These are phyloP conservation scores for Rhincodon typus DNA, from an alignment of 2,797 vertebrate species.

Conservation along the genomic window DNA sequence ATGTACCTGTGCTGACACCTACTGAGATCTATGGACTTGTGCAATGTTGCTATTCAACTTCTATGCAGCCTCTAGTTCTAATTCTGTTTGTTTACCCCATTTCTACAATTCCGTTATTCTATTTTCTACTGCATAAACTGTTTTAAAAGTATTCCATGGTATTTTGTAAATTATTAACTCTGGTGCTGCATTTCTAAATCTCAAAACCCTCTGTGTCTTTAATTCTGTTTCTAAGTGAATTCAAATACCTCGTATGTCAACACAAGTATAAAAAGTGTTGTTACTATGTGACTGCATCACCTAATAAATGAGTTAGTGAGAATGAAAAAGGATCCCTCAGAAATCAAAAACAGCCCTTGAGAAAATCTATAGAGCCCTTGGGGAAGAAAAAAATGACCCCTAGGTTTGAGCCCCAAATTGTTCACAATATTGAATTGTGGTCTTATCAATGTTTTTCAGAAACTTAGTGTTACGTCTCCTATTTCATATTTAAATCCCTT, in stretches of 20 bases:
- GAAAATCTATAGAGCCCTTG: too few relatives aligned
- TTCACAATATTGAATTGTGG: background rate
- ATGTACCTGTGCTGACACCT: too few relatives aligned
- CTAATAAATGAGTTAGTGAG: too few relatives aligned
- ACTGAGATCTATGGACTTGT: too few relatives aligned
- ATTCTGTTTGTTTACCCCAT: background rate
- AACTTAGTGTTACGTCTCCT: background rate
- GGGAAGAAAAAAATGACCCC: too few relatives aligned
- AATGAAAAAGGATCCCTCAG: too few relatives aligned
- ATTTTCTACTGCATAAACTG: background rate
- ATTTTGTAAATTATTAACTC: background rate
- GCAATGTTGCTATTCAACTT: background rate
- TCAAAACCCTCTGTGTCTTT: background rate
- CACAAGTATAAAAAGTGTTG: too few relatives aligned
- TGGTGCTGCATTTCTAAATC: background rate
- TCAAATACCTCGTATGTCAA: too few relatives aligned
- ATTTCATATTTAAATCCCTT: background rate
- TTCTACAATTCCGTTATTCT: background rate
- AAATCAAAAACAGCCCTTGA: too few relatives aligned
- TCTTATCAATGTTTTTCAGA: background rate
- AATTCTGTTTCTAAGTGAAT: background rate
- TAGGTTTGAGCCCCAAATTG: background rate
- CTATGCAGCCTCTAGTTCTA: background rate
- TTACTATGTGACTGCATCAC: too few relatives aligned
- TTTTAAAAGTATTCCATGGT: background rate